phyloP scores from a whole-genome alignment of 1,140 invertebrate genomes.

The Drosophila jambulina region DNA sequence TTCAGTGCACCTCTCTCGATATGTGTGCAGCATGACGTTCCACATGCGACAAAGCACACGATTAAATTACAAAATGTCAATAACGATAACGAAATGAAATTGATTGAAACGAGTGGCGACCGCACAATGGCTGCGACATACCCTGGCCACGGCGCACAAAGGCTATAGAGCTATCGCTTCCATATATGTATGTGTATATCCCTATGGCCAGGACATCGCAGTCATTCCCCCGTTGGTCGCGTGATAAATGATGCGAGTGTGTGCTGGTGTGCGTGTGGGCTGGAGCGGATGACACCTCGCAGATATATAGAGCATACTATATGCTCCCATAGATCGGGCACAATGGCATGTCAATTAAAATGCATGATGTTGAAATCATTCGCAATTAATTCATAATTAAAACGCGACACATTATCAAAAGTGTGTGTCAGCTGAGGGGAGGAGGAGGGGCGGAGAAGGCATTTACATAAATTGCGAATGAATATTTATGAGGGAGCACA shows the following conservation, averaged over 20 bases:
- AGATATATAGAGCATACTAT: slow-evolving; percentile 23
- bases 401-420: slow-evolving; percentile 81
- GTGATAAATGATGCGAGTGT: slow-evolving; percentile 72
- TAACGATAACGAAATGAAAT: slow-evolving; percentile 81
- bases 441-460: slow-evolving; percentile 2
- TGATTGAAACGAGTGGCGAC: slow-evolving; percentile 79
- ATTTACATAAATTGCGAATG: slow-evolving; percentile 78
- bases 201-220: slow-evolving; percentile 6
- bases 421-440: slow-evolving; percentile 26
- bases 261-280: slow-evolving; percentile 29
- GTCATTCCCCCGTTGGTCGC: slow-evolving; percentile 28
- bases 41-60: slow-evolving; percentile 74
- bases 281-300: slow-evolving; percentile 61
- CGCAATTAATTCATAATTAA: slow-evolving; percentile 83
- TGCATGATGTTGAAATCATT: slow-evolving; percentile 82
- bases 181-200: not conserved
- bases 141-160: slow-evolving; percentile 14
- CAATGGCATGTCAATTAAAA: slow-evolving; percentile 81
- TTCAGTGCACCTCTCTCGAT: slow-evolving; percentile 16
- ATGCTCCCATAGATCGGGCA: slow-evolving; percentile 45
- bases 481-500: slow-evolving; percentile 71
- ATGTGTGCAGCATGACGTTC: slow-evolving; percentile 48
- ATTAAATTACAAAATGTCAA: slow-evolving; percentile 80
- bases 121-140: slow-evolving; percentile 51
- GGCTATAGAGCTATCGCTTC: slow-evolving; percentile 5